Evolutionary conservation across 1,140 invertebrate genomes (phyloP), one percentile per base, ranked within the genome.

Genomic region (Drosophila nasuta): DNA sequence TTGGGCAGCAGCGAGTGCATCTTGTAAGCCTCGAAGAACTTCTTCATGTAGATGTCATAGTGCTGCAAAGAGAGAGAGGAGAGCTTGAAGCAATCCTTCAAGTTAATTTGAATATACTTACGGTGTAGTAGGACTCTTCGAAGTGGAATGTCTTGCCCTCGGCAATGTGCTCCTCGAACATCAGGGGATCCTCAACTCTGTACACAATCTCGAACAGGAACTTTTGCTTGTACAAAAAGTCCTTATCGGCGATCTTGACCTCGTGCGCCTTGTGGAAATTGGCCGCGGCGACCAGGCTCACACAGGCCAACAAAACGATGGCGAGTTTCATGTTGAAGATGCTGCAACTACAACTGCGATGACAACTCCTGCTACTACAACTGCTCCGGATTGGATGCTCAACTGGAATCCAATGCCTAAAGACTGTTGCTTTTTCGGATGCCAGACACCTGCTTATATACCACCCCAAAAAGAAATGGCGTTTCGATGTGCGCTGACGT

Each of bases 171-270:
- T 89, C 90, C 59, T 81, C 82, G 52, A 91, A 81, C 72, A 83
- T 81, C 33, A 89, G 59, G 0, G 90, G 85, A 17, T 91, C 80
- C 56, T 87, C 85, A 2, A 89, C 17, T 15, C 89, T 73, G 33
- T 89, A 86, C 33, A 91, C 81, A 15, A 91, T 78, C 56, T 91
- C 89, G n/a, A 83, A 83, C 1, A 91, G 67, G 46, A 91, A 89
- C 59, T 87, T 91, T 52, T 91, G 85, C 45, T 70, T 91, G 10
- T 6, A 41, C 11, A 91, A 54, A 52, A 87, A 91, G 2, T 5
- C 1, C 58, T 91, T 79, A 64, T 91, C 85, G 0, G 90, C 90
- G 33, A 77, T 59, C 64, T 82, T 86, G 10, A 86, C 75, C 52
- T 91, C 65, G 25, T 89, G 81, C 11, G 58, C 71, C 5, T 79